Base-by-base conservation (phyloP, 2,888 invertebrate species). In the Caenorhabditis sinica region DNA sequence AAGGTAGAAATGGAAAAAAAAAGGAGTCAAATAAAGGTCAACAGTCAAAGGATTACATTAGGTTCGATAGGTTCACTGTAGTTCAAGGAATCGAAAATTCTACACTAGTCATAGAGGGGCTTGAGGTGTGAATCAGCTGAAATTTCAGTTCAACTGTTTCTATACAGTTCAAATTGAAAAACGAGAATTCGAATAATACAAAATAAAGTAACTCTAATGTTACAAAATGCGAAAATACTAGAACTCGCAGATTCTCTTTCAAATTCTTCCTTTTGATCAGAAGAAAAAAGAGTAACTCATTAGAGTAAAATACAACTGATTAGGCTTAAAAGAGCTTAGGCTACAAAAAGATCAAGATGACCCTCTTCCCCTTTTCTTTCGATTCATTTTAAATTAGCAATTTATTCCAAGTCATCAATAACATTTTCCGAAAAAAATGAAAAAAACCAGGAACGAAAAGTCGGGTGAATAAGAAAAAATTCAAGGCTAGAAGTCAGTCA, bases 401-500 rank as follows among this genome's bases (percentile, higher is more conserved):
- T 56, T 56, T 56, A 15, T 56, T 15, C 5, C 28, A 28, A 23
- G 8, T n/a, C 28, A 58, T n/a, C 17, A 60, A 33, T 60, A n/a
- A 60, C n/a, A 33, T 33, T 60, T 36, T 60, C 25, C 30, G n/a
- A 30, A 33, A 56, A 11, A 33, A 17, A 28, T 20, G 51, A 51
- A 20, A 20, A 49, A 49, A 49, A 49, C 49, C 49, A 49, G 17
- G 23, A 20, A 36, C 25, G 43, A 53, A 20, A 33, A 30, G 53
- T 68, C 30, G 49, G 20, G 40, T 40, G 40, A 9, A 13, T 20
- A 49, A 49, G 15, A 49, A 49, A 51, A 51, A n/a, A 30, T 51
- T 68, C 49, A n/a, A 66, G 49, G 36, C 68, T 30, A 68, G 51
- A 66, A 68, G 33, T 68, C 65, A 65, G 51, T 68, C 65, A 65